Base-by-base conservation (phyloP, 2,888 invertebrate species). In the Protonemura montana region DNA sequence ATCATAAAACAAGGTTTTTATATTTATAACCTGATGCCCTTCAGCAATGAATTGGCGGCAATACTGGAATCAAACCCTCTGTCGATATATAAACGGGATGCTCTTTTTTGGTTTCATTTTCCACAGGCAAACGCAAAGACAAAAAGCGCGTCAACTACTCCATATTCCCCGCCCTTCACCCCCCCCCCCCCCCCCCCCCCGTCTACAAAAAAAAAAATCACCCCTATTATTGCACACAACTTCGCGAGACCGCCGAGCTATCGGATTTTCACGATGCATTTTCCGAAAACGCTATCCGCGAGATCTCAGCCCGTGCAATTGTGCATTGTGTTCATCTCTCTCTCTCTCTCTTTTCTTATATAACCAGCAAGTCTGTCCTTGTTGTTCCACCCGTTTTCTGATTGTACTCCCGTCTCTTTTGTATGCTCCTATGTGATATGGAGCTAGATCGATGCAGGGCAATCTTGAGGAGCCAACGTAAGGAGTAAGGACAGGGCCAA, bases 391-490 rank as follows among this genome's bases (percentile, higher is more conserved):
- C n/a, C 59, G 59, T 59, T 59, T 21, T 59, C 59, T 59, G 59
- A 59, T 59, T 59, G 59, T 59, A 21, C 59, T 10, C 59, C 59
- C 59, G 59, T 59, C 78, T 78, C 78, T 78, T 78, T 78, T 78
- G 78, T 78, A 78, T 78, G 78, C 78, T 78, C 78, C 78, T 78
- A 3, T 78, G 78, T 25, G 78, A 25, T 25, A 26, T n/a, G 7
- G 77, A n/a, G n/a, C 13, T 26, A 78, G 78, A 78, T 78, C 78
- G 78, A 78, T 78, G 78, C 7, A 16, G n/a, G 78, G 78, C 78
- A 78, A 78, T 78, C 78, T 78, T 78, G 78, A 27, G 78, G 7
- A 78, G 78, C 28, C 78, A 78, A 78, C 78, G 78, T 78, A 78
- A 35, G 35, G 35, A 35, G 35, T 76, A 76, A 76, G 76, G 76